Evolutionary conservation across 2,888 invertebrate species (phyloP).

Genomic region (Nesidiocoris tenuis): DNA sequence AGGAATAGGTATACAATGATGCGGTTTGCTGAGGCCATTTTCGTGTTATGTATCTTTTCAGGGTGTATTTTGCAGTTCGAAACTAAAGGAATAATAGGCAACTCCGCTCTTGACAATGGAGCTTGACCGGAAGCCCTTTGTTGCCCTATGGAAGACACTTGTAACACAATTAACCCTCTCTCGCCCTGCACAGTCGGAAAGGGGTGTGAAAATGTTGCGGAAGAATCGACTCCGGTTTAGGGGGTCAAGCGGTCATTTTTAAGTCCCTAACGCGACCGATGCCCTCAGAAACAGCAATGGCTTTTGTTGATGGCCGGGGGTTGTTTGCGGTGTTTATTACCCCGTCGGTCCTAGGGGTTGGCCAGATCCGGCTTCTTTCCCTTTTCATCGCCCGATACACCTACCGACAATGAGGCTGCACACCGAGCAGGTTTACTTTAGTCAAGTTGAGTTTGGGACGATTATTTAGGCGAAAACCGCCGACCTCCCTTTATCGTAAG

Average conservation of each 20-base stretch:
- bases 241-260: not conserved
- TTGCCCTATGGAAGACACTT: not conserved
- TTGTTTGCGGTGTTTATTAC: not conserved
- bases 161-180: not conserved
- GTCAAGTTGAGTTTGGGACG: slow-evolving; percentile 10
- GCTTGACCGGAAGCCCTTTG: not conserved
- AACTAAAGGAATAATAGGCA: too few relatives aligned
- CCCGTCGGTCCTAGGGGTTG: not conserved
- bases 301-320: not conserved
- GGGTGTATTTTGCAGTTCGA: too few relatives aligned
- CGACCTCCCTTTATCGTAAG: not conserved
- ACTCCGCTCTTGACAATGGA: too few relatives aligned
- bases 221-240: not conserved
- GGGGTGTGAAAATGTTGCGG: not conserved
- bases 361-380: not conserved
- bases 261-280: not conserved
- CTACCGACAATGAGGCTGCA: not conserved
- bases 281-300: not conserved
- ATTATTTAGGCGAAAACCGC: slow-evolving; percentile 28
- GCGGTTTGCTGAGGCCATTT: too few relatives aligned
- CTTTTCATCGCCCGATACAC: not conserved
- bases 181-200: too few relatives aligned
- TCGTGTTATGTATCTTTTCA: too few relatives aligned
- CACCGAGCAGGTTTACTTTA: not conserved
- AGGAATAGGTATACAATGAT: too few relatives aligned